A percentile compares a stretch with the other conserved stretches of the same genome.
Conservation (phyloP, 92 coral and sea anemone species). For the Palythoa caribaeorum region DNA sequence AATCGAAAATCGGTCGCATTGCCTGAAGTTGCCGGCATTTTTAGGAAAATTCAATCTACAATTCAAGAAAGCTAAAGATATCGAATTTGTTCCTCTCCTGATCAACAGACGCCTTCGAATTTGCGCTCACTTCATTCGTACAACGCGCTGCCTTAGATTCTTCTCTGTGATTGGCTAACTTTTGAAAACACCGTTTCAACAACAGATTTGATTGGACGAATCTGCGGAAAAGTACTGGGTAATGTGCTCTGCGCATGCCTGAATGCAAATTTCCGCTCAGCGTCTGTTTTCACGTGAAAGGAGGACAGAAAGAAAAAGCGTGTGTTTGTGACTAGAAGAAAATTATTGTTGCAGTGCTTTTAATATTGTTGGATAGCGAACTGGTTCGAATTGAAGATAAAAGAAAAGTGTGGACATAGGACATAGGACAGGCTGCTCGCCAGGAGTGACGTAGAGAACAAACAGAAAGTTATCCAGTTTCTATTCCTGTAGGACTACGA, state of each 20-base stretch:
- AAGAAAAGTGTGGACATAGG: not conserved
- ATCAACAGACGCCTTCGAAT: no score
- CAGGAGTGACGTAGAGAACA: not conserved
- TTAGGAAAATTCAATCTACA: no score
- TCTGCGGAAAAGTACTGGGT: not conserved
- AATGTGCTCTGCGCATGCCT: not conserved
- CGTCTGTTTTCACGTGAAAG: not conserved
- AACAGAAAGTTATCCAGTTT: not conserved
- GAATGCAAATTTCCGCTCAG: not conserved
- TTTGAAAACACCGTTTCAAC: no score
- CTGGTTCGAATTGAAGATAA: not conserved
- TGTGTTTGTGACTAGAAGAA: not conserved
- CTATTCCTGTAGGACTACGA: not conserved
- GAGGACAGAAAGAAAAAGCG: not conserved
- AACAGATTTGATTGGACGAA: not conserved
- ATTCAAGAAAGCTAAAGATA: no score
- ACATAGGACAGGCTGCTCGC: not conserved
- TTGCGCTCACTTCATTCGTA: not conserved
- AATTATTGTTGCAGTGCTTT: not conserved
- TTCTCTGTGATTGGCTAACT: not conserved
- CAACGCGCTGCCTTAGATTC: not conserved
- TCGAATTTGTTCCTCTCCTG: no score
- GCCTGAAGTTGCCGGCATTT: not conserved
- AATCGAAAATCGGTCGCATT: conserved; percentile 14
- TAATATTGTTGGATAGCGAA: not conserved